Conservation (phyloP, 30 jellyfish, hydroid and myxozoan genomes). For the Clytia hemisphaerica region DNA sequence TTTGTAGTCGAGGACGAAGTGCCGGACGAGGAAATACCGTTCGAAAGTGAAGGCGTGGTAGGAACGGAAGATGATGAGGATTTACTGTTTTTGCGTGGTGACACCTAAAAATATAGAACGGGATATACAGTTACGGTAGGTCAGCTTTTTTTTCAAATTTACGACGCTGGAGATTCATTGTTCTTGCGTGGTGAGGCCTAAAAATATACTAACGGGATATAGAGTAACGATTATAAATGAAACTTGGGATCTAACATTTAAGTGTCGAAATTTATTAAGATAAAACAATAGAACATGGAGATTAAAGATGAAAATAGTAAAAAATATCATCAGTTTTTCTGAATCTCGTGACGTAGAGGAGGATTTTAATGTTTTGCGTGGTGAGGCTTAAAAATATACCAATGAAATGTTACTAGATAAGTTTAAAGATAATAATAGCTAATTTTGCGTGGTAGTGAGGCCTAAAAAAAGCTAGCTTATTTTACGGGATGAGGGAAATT, state of each 20-base stretch:
- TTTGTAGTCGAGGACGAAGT: constrained; percentile 3
- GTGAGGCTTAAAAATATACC: constrained; percentile 42
- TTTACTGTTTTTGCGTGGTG: constrained; percentile 31
- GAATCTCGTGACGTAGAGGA: constrained; percentile 45
- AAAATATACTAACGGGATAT: not conserved
- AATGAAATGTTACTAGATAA: too few relatives aligned
- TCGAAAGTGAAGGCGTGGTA: not conserved
- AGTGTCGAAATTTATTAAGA: too few relatives aligned
- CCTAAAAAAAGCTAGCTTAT: too few relatives aligned
- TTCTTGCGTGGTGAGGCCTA: constrained; percentile 26
- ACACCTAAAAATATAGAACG: not conserved
- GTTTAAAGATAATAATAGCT: too few relatives aligned
- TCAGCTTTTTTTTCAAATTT: too few relatives aligned
- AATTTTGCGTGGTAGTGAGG: too few relatives aligned
- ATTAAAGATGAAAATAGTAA: too few relatives aligned
- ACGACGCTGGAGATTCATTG: constrained; percentile 13
- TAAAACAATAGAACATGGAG: too few relatives aligned
- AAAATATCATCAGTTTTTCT: too few relatives aligned
- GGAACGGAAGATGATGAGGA: constrained; percentile 7
- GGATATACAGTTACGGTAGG: not conserved
- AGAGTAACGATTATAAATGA: not conserved
- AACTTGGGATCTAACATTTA: too few relatives aligned
- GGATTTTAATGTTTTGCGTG: constrained; percentile 48
- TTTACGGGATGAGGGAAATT: too few relatives aligned
- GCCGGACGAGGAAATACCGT: not conserved